Evolutionary conservation across 2,888 invertebrate genomes (phyloP), one percentile per base, ranked within the genome.

Genomic region (Reticulitermes lucifugus): DNA sequence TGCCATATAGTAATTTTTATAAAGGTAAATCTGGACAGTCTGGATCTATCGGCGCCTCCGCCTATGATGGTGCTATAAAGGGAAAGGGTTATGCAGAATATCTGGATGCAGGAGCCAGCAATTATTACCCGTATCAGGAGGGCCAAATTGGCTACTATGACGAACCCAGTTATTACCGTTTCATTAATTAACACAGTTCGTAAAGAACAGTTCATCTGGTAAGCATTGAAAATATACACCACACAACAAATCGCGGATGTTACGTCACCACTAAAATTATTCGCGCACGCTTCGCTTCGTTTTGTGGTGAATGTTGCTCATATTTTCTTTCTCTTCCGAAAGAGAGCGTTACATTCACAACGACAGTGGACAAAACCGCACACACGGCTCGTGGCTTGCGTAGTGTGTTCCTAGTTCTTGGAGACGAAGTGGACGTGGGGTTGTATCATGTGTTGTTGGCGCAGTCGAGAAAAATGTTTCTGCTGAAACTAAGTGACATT

Each of bases 51-150:
- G 25, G 25, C n/a, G 65, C 5, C 14, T 7, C 65, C 65, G 2
- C n/a, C n/a, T 25, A 65, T 12, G 25, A 65, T 25, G 65, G 65
- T 0, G n/a, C 7, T 25, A 6, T 65, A 25, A 81, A 70, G 43
- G 81, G 81, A 14, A 81, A 41, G 29, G 81, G 81, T 70, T 70
- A 81, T 70, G 81, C 81, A n/a, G 41, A 81, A 65, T 81, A 81
- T 35, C 43, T 65, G 14, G 81, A 81, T 43, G n/a, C 46, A n/a
- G 51, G 51, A 18, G 25, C 55, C 18, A 79, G 55, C 25, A 55
- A 25, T 55, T 29, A 79, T 55, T 51, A 79, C 29, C 43, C 46
- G 4, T 29, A 25, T 12, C n/a, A 51, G 25, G n/a, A 25, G 9
- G 65, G 10, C 14, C n/a, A 25, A 65, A 25, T 25, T 25, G 25